These are phyloP conservation scores for Scyliorhinus canicula DNA, from an alignment of 2,797 vertebrate species.

Conservation along the genomic window DNA sequence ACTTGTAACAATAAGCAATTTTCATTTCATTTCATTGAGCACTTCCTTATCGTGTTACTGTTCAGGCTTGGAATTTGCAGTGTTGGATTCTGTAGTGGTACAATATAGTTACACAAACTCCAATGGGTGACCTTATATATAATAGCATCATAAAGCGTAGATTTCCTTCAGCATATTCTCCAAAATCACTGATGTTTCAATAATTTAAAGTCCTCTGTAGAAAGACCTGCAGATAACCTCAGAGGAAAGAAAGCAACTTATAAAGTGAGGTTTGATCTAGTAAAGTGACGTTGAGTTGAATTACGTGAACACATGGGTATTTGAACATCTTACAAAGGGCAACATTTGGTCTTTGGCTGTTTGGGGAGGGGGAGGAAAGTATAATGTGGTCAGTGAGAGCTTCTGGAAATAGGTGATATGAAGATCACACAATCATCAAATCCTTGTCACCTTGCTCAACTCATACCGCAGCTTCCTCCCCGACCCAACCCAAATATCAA, in stretches of 20 bases:
- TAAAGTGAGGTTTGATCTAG: no score
- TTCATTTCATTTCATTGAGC: no score
- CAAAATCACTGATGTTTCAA: neutral
- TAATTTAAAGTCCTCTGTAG: neutral
- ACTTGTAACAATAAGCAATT: no score
- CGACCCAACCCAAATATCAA: neutral
- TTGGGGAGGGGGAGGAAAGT: no score
- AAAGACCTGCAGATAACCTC: neutral
- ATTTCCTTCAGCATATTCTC: neutral
- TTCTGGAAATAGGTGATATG: neutral
- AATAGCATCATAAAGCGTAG: neutral
- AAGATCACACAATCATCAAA: neutral
- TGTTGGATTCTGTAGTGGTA: neutral
- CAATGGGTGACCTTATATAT: neutral
- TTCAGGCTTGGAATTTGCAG: neutral
- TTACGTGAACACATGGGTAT: neutral
- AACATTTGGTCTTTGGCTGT: neutral
- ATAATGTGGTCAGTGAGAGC: neutral
- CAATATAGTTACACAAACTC: neutral
- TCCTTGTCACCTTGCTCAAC: neutral
- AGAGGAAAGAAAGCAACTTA: neutral
- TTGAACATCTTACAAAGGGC: no score
- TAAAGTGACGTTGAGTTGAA: neutral
- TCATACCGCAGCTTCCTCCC: no score
- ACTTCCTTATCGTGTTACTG: no score